Evolutionary conservation across 2,797 vertebrate species (phyloP), one percentile per base, ranked within the genome.

Genomic region (Buceros bicornis): DNA sequence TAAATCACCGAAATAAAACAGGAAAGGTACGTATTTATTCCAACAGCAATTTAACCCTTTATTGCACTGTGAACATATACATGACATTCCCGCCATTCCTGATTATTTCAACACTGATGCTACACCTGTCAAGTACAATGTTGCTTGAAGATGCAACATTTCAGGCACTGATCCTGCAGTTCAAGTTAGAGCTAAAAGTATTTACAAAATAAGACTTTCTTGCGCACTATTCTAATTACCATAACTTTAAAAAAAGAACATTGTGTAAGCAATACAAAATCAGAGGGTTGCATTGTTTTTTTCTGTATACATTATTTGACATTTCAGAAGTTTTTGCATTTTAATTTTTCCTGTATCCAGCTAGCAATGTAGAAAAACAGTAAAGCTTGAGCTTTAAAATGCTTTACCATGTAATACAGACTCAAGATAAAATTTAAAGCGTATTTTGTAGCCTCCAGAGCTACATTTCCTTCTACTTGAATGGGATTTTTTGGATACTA

Each of bases 1-100:
- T 33, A n/a, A 76, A 54, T 9, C 16, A 33, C 54, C 8, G 13
- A 47, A 88, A 74, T 24, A 28, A 76, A 65, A 19, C 5, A 76
- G 62, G 16, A 69, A 48, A 40, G 17, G n/a, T 19, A 53, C 28
- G 15, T 28, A 13, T 35, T 81, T 79, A 87, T 58, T 72, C 76
- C 24, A 53, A 45, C 26, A 77, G 69, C 88, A 84, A 80, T 72
- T 42, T 86, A 87, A 77, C 25, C 21, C 25, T 97, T 97, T 97
- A 97, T 96, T 97, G 93, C 83, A 94, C 95, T 92, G 96, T 28
- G 87, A 88, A 93, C n/a, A 90, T 66, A 90, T 2, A 87, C 48
- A 84, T 31, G 14, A 40, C 65, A 92, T 93, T 85, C 62, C 60
- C 79, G 56, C n/a, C 76, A 42, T 54, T 56, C 53, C 18, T 3